A percentile compares a stretch with the other conserved stretches of the same genome.
phyloP scores from a whole-genome alignment of 2,797 vertebrate species.

The Malurus leucopterus region DNA sequence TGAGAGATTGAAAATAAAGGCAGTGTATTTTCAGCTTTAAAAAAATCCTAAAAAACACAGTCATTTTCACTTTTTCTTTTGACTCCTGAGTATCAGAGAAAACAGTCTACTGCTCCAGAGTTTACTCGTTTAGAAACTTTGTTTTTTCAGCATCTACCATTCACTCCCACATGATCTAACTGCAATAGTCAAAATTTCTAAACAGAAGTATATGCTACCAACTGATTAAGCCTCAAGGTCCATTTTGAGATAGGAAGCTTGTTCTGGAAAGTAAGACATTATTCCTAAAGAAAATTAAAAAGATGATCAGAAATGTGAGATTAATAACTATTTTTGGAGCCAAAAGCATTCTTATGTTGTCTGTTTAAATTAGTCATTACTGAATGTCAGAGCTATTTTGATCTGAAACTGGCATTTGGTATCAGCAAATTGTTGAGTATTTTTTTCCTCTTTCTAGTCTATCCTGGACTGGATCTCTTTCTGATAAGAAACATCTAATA shows the following conservation, averaged over 20 bases:
- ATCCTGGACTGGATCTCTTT: not conserved
- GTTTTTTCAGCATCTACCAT: not conserved
- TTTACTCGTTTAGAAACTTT: not conserved
- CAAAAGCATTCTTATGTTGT: not conserved
- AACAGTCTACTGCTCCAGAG: not conserved
- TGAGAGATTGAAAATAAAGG: not conserved
- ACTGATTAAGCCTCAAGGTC: not conserved
- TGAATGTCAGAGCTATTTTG: not conserved
- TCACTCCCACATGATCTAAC: not conserved
- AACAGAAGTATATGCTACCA: not conserved
- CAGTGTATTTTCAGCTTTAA: not conserved
- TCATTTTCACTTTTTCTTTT: not conserved
- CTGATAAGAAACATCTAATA: not conserved
- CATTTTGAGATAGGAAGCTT: not conserved
- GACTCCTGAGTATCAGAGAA: not conserved
- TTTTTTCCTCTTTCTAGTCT: not conserved
- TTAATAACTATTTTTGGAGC: not conserved
- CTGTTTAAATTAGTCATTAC: not conserved
- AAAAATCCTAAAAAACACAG: not conserved
- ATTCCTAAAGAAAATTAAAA: not conserved
- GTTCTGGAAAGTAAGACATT: not conserved
- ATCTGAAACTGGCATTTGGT: not conserved
- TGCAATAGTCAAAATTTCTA: not conserved
- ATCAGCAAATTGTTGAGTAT: not conserved
- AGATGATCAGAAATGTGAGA: not conserved